Evolutionary conservation across 2,797 vertebrate genomes (phyloP).

Genomic region (Liasis olivaceus): DNA sequence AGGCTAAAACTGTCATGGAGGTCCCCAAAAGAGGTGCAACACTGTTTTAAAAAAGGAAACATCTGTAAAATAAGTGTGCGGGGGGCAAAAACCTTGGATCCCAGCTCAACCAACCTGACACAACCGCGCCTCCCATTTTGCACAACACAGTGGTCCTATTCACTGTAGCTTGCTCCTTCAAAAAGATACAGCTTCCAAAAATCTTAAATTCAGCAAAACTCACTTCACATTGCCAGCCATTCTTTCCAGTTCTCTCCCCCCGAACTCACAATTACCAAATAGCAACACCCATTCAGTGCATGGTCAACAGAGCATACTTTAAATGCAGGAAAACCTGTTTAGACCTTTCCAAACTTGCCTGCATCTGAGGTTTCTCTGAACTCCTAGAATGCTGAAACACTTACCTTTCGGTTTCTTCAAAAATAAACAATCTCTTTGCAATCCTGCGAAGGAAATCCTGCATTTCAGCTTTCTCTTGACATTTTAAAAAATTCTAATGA

Average conservation of each 20-base stretch:
- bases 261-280: neutral
- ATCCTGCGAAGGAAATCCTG: conserved; percentile 1
- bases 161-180: neutral
- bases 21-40: too few species aligned
- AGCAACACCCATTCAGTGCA: neutral
- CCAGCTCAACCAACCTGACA: too few species aligned
- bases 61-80: too few species aligned
- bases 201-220: too few species aligned
- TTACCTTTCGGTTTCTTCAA: neutral
- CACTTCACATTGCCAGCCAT: neutral
- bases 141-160: too few species aligned
- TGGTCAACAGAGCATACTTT: neutral
- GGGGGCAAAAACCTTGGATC: too few species aligned
- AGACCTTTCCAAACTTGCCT: conserved; percentile 1
- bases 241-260: neutral
- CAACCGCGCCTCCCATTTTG: too few species aligned
- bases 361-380: neutral
- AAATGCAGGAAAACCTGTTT: neutral
- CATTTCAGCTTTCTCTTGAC: conserved; percentile 7
- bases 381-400: neutral
- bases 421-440: neutral
- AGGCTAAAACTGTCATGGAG: too few species aligned
- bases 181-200: neutral
- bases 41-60: too few species aligned
- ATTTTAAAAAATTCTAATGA: neutral